Percentiles rank a stretch among this genome's conserved stretches.
Conservation (phyloP, 2,888 invertebrate species). For the Ectemnius continuus region DNA sequence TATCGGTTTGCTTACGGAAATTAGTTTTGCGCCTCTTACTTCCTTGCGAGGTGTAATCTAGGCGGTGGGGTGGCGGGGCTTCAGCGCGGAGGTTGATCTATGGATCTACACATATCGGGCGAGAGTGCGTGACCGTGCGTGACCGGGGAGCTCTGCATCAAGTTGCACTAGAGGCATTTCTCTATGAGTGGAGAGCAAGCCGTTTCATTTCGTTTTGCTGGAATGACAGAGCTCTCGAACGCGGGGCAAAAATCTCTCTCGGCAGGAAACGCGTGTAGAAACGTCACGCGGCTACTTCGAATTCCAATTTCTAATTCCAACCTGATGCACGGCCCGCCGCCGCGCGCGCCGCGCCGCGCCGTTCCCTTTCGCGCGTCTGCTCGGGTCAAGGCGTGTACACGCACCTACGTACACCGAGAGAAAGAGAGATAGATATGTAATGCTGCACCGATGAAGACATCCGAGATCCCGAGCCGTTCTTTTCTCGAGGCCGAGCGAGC, state of each 20-base stretch:
- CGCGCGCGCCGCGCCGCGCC: no score
- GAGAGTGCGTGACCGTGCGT: conserved; percentile 68
- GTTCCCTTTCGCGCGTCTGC: background rate
- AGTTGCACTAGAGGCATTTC: no score
- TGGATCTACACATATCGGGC: conserved; percentile 54
- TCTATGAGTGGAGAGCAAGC: no score
- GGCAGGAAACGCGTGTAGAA: conserved; percentile 50
- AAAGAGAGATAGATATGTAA: no score
- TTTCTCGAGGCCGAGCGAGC: background rate
- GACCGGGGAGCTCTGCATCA: conserved; percentile 50
- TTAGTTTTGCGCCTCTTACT: conserved; percentile 32
- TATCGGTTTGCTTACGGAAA: conserved; percentile 41
- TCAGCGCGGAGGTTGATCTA: conserved; percentile 45
- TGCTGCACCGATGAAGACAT: conserved; percentile 1
- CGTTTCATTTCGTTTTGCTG: no score
- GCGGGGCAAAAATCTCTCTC: no score
- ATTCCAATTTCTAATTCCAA: conserved; percentile 51
- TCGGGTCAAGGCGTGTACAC: no score
- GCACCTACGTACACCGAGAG: no score
- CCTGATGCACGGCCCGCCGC: conserved; percentile 9
- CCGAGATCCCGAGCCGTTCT: conserved; percentile 3
- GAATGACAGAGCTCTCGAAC: no score
- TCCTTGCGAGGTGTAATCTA: background rate
- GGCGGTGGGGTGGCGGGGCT: no score
- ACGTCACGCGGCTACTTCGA: conserved; percentile 6